Base-by-base conservation (phyloP, 2,888 invertebrate species). In the Leptinotarsa juncta region DNA sequence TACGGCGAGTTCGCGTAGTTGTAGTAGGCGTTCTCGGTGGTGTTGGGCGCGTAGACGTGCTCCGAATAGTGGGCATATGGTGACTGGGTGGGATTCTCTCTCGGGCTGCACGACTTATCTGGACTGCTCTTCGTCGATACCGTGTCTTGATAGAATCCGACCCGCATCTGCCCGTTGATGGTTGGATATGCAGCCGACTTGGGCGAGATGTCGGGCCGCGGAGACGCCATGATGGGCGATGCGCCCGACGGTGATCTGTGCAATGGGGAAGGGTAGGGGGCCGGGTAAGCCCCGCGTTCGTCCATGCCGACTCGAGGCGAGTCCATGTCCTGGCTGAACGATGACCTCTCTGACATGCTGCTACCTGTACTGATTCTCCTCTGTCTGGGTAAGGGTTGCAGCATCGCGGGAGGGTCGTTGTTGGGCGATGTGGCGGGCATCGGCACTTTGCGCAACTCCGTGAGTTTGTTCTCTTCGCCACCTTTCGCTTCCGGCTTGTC, bases 61-160 rank as follows among this genome's bases (percentile, higher is more conserved):
- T 88, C 87, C 5, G 90, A 88, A 69, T 89, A 85, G 69, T 91
- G 92, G 0, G 91, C 90, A 67, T 92, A 91, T 1, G 91, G 90
- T 3, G 90, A 89, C 2, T 93, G 93, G 0, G 93, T 92, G 1
- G 93, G 92, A 72, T 92, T 93, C 81, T 95, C 93, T 65, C 94
- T 91, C 0, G 95, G 95, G 84, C 95, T 95, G 83, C 94, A 94
- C 80, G 94, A 95, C 84, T 95, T 95, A 81, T 95, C 95, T 0
- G 95, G 95, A 82, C 95, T 95, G 82, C 94, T 94, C 85, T 94
- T 94, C 4, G 93, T 93, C 0, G 94, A 94, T n/a, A 94, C 92
- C 0, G 94, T 94, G 81, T 96, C 96, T 70, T 96, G 96, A 87
- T 96, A 96, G 86, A 96, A 96, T 4, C 96, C 96, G 51, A 95